phyloP scores from a whole-genome alignment of 1,140 invertebrate species.

The Gonatopus flavifemur region DNA sequence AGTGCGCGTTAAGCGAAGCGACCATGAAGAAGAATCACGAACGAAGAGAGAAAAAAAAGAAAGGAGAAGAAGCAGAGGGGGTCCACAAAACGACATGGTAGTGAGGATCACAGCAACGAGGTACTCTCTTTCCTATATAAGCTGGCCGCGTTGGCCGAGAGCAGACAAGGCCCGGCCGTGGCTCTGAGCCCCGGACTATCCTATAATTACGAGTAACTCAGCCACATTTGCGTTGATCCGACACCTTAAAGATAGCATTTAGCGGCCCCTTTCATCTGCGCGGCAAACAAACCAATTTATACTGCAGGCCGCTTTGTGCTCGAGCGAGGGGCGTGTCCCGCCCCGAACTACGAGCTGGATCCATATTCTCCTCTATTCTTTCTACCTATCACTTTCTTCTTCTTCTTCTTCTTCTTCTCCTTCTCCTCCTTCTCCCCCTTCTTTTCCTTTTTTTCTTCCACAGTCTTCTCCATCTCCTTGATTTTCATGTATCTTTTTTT shows the following conservation, averaged over 20 bases:
- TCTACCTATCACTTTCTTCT: not conserved
- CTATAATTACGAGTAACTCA: conserved; percentile 62
- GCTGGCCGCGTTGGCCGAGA: conserved; percentile 15
- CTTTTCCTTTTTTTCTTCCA: not conserved
- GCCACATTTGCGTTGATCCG: conserved; percentile 61
- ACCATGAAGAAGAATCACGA: conserved; percentile 7
- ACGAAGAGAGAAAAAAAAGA: not conserved
- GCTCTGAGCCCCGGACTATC: conserved; percentile 51
- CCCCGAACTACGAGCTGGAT: conserved; percentile 24
- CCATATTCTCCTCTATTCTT: conserved; percentile 13
- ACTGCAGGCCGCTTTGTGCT: conserved; percentile 55
- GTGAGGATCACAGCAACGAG: conserved; percentile 24
- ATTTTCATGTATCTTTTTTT: conserved; percentile 1
- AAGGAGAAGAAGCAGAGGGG: conserved; percentile 1
- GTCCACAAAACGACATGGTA: conserved; percentile 18
- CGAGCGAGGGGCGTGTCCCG: conserved; percentile 22
- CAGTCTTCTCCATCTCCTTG: not conserved
- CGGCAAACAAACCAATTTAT: conserved; percentile 62
- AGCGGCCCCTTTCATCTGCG: conserved; percentile 61
- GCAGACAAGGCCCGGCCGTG: conserved; percentile 42
- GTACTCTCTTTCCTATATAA: no score
- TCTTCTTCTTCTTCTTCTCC: not conserved
- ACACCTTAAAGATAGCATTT: conserved; percentile 62
- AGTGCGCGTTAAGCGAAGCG: no score
- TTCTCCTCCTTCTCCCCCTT: not conserved